Evolutionary conservation across 2,797 vertebrate species (phyloP).

Genomic region (Apogon hyalosoma): DNA sequence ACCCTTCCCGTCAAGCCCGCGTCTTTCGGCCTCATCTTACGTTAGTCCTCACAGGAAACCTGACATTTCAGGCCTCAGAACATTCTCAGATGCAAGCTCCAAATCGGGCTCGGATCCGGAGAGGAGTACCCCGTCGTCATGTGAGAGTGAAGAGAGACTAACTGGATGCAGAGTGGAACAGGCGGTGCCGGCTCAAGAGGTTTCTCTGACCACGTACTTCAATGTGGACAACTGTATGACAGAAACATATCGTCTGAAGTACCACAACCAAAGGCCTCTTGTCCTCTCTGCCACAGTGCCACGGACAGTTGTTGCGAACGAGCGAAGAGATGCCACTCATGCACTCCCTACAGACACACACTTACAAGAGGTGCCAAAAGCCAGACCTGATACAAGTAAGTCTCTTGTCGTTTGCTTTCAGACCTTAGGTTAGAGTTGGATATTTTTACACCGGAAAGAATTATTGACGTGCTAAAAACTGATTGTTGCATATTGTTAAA

Average conservation of each 20-base stretch:
- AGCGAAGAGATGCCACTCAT: conserved; percentile 76
- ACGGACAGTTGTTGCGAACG: conserved; percentile 70
- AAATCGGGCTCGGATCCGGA: conserved; percentile 82
- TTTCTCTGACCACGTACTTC: conserved; percentile 95
- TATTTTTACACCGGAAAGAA: neutral
- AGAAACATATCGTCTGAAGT: conserved; percentile 96
- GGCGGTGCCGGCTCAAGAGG: conserved; percentile 73
- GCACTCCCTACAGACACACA: conserved; percentile 71
- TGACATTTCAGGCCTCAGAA: conserved; percentile 69
- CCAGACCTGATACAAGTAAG: conserved; percentile 85
- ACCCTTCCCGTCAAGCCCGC: conserved; percentile 65
- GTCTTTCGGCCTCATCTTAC: conserved; percentile 55
- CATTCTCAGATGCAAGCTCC: conserved; percentile 80
- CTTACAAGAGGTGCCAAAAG: conserved; percentile 82
- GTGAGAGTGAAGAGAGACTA: conserved; percentile 76
- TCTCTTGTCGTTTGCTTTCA: conserved; percentile 25
- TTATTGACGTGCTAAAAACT: neutral
- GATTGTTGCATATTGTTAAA: no score
- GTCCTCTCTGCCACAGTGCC: conserved; percentile 84
- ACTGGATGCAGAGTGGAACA: conserved; percentile 63
- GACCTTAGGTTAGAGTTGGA: conserved; percentile 1
- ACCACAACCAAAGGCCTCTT: conserved; percentile 94
- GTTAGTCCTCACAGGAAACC: conserved; percentile 75
- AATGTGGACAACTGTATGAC: conserved; percentile 98
- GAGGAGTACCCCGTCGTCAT: conserved; percentile 76